Base-by-base conservation (phyloP, 2,113 vertebrate species). In the Syngnathus typhle region DNA sequence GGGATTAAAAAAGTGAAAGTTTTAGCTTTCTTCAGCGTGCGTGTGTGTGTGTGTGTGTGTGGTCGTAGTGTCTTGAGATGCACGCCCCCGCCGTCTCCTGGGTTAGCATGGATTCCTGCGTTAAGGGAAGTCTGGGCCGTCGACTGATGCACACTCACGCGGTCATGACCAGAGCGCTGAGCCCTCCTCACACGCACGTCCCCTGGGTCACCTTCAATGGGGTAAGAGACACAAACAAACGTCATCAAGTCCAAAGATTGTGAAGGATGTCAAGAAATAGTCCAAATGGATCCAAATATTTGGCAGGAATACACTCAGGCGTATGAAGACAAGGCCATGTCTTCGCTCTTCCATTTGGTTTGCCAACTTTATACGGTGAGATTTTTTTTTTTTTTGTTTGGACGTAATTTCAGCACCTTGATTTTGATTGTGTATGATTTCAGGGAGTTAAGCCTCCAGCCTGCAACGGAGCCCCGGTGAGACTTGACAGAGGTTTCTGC, bases 131-230 rank as follows among this genome's bases (percentile, higher is more conserved):
- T 8, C 71, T 77, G 0, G 95, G 94, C 7, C 58, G 56, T 0
- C 64, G 82, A 63, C 89, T 98, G 64, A 93, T 96, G 89, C 93
- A 93, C 37, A 12, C 0, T 15, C 94, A 95, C 0, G 94, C 93
- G 0, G 83, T 84, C 39, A 79, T 78, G 67, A 97, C 94, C 0
- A 46, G 78, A 0, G 91, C 88, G 0, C 90, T 98, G 19, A 69
- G 77, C 5, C 96, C 96, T 0, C 86, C 87, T 0, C 94, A 94
- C 58, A 5, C 89, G 0, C 93, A 92, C 0, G 93, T 96, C 21
- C 95, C 95, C 62, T 98, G 95, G 95, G 84, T 96, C 64, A 86
- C 93, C 10, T 19, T 98, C 72, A 89, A 94, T 0, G 93, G 92
- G 92, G 96, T 96, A 90, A 81, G 68, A 43, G 9, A 41, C 41